A percentile compares a stretch with the other conserved stretches of the same genome.
Conservation (phyloP, 2,113 vertebrate genomes). For the Psammodynastes pulverulentus region DNA sequence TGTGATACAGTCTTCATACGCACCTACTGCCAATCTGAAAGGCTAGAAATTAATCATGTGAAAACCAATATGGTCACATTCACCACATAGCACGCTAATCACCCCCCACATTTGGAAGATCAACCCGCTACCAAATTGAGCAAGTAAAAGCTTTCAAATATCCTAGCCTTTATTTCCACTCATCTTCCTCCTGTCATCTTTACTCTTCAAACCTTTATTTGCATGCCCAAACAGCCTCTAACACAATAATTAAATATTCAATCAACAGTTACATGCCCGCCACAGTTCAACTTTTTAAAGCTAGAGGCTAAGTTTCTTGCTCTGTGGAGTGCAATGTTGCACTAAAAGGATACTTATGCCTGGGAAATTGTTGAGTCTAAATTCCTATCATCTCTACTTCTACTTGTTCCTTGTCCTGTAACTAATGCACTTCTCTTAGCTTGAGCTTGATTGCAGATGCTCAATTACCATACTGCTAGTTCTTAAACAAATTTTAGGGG, state of each 20-base stretch:
- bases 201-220: not conserved
- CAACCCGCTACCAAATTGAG: not conserved
- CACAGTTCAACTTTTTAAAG: not conserved
- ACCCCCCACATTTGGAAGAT: not conserved
- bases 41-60: not conserved
- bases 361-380: not conserved
- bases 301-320: not conserved
- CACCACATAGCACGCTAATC: not conserved
- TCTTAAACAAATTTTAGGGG: not conserved
- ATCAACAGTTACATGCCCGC: not conserved
- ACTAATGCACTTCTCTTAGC: not conserved
- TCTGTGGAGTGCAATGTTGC: not conserved
- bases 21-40: not conserved
- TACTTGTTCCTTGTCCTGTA: not conserved
- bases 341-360: not conserved
- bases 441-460: not conserved
- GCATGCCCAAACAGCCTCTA: not conserved
- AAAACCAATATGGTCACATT: not conserved
- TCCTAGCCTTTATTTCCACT: not conserved
- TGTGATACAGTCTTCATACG: not conserved
- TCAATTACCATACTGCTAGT: not conserved
- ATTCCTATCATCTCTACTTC: not conserved
- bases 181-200: not conserved
- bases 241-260: not conserved
- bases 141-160: not conserved